A percentile compares a stretch with the other conserved stretches of the same genome.
These are phyloP conservation scores for Taeniopygia guttata DNA, from an alignment of 2,797 vertebrate species.

Conservation along the genomic window DNA sequence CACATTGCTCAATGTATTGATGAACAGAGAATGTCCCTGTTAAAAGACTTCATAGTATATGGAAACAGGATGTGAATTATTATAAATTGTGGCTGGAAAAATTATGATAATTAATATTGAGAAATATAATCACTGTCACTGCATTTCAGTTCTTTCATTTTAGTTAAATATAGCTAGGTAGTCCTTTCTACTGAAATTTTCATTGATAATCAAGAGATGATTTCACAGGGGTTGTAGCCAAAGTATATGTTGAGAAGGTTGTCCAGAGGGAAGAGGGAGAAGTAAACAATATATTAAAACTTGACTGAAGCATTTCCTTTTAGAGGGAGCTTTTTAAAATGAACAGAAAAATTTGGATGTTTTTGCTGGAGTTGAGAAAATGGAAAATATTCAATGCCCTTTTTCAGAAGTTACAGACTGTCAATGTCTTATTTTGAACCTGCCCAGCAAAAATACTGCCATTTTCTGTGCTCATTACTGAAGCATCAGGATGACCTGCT, in stretches of 20 bases:
- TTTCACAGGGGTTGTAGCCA: neutral
- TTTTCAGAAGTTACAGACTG: neutral
- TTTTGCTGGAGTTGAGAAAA: neutral
- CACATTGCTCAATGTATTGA: neutral
- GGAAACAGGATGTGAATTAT: neutral
- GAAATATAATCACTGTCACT: neutral
- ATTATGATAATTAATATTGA: neutral
- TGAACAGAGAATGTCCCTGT: neutral
- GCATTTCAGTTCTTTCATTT: neutral
- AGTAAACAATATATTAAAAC: neutral
- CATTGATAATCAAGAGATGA: neutral
- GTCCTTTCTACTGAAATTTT: neutral
- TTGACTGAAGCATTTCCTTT: neutral
- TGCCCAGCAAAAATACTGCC: neutral
- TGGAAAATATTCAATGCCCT: neutral
- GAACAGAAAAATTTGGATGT: neutral
- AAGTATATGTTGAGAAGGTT: neutral
- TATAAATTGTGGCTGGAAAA: neutral
- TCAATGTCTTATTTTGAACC: neutral
- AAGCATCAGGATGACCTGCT: neutral
- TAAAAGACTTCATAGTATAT: neutral
- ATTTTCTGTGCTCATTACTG: neutral
- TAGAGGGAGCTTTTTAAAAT: neutral
- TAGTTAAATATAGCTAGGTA: neutral
- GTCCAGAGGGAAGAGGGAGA: neutral